Evolutionary conservation across 2,888 invertebrate genomes (phyloP), one percentile per base, ranked within the genome.

Genomic region (Xanthia icteritia): DNA sequence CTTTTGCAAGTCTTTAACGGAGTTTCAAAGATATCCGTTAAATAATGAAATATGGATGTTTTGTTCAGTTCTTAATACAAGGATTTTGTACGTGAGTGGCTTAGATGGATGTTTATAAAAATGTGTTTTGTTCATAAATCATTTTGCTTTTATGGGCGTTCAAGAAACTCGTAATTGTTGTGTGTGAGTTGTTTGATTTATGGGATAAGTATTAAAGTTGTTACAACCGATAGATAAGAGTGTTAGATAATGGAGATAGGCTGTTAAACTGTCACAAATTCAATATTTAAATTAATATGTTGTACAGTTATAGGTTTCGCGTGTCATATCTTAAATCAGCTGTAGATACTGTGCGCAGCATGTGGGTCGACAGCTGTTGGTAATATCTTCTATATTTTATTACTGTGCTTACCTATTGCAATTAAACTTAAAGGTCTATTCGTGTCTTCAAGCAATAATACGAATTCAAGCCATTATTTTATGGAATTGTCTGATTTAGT

Each of bases 11-110:
- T 82, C 81, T 82, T 81, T 82, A 83, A 82, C 72, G 48, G 78
- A 82, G 74, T 81, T 85, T 76, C 66, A 58, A 13, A 56, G 66
- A 76, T 80, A 74, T 85, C 83, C 77, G 76, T 81, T 79, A 79
- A 83, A 83, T 86, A 84, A 88, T 84, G 81, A 86, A 84, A 82
- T 83, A 83, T 87, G 76, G 75, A 77, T 77, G 79, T 87, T 87
- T 85, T 73, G 77, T 77, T 78, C 70, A 74, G 80, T 86, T 84
- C 73, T 77, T 77, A 77, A 80, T 73, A 68, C 76, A 72, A 69
- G 67, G 74, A 77, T 78, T 86, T 81, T 75, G 75, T 77, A 72
- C 82, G 73, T 67, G 73, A 79, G 72, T 75, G 68, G 67, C 64
- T 83, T 78, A 72, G 83, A 82, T 81, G 73, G 73, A 76, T 79